Evolutionary conservation across 1,140 invertebrate species (phyloP).

Genomic region (Drosophila busckii): DNA sequence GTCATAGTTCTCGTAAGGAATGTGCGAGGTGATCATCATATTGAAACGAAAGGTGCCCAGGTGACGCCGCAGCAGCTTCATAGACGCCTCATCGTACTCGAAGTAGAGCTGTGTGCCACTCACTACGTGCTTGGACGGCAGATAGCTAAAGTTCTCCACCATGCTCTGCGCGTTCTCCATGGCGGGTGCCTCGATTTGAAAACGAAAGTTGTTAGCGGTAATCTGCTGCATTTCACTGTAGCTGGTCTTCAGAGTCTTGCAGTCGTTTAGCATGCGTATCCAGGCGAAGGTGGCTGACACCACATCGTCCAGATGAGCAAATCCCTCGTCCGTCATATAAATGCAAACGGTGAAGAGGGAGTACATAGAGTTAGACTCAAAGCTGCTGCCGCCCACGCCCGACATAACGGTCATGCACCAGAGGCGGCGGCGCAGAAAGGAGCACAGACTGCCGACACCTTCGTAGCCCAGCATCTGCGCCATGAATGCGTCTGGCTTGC

Average conservation of each 20-base stretch:
- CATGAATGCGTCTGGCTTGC: slow-evolving; percentile 88
- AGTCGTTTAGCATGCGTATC: slow-evolving; percentile 84
- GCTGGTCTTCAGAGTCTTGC: slow-evolving; percentile 81
- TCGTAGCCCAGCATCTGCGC: slow-evolving; percentile 93
- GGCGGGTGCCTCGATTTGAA: slow-evolving; percentile 83
- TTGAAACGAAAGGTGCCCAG: slow-evolving; percentile 86
- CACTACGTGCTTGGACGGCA: slow-evolving; percentile 87
- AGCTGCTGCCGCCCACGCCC: slow-evolving; percentile 86
- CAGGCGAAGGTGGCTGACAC: slow-evolving; percentile 86
- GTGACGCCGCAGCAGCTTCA: slow-evolving; percentile 83
- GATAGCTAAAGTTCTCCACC: slow-evolving; percentile 88
- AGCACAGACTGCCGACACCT: slow-evolving; percentile 91
- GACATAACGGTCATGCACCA: slow-evolving; percentile 89
- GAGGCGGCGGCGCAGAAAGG: slow-evolving; percentile 89
- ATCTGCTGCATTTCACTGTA: slow-evolving; percentile 81
- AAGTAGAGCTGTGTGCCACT: slow-evolving; percentile 86
- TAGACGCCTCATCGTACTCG: slow-evolving; percentile 87
- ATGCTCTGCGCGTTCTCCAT: slow-evolving; percentile 88
- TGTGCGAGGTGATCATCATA: slow-evolving; percentile 85
- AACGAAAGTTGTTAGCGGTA: slow-evolving; percentile 85
- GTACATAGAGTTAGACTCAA: slow-evolving; percentile 86
- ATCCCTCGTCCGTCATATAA: slow-evolving; percentile 88
- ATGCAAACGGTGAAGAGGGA: slow-evolving; percentile 87
- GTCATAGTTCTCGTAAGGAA: slow-evolving; percentile 80
- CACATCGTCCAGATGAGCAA: slow-evolving; percentile 86